Evolutionary conservation across 2,797 vertebrate species (phyloP).

Genomic region (Cyprinella venusta): DNA sequence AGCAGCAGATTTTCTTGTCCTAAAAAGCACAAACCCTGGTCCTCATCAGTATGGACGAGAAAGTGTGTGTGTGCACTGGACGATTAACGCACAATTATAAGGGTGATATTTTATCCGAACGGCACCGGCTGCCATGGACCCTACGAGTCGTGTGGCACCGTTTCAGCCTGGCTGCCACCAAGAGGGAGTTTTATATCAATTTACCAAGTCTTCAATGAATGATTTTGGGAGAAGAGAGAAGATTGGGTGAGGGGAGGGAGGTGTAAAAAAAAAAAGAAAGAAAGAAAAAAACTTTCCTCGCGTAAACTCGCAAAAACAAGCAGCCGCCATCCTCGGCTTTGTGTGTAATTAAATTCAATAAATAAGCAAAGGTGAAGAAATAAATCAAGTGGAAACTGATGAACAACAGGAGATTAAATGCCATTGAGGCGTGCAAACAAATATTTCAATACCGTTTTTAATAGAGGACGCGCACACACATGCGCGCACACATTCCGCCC

Average conservation of each 20-base stretch:
- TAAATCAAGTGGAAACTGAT: conserved; percentile 85
- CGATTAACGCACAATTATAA: conserved; percentile 78
- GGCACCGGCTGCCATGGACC: conserved; percentile 69
- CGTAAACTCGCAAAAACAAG: conserved; percentile 64
- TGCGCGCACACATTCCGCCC: conserved; percentile 47
- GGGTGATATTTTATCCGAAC: conserved; percentile 74
- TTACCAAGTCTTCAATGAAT: conserved; percentile 63
- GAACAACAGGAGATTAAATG: conserved; percentile 86
- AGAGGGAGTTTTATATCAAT: conserved; percentile 65
- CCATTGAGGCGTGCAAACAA: conserved; percentile 83
- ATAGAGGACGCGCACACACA: conserved; percentile 55
- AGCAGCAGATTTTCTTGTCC: conserved; percentile 28
- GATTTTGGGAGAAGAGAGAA: neutral
- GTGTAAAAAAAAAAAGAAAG: neutral
- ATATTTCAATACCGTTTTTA: conserved; percentile 82
- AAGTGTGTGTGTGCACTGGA: conserved; percentile 67
- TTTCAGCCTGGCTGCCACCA: conserved; percentile 69
- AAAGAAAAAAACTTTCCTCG: conserved; percentile 39
- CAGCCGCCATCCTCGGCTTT: conserved; percentile 74
- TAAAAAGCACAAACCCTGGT: conserved; percentile 24
- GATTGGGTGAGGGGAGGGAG: neutral
- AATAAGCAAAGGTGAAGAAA: conserved; percentile 84
- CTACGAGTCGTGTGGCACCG: conserved; percentile 68
- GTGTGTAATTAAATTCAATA: conserved; percentile 85
- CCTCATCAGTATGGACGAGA: conserved; percentile 68